These are phyloP conservation scores for Halcyon senegalensis DNA, from an alignment of 2,113 vertebrate genomes.

Conservation along the genomic window DNA sequence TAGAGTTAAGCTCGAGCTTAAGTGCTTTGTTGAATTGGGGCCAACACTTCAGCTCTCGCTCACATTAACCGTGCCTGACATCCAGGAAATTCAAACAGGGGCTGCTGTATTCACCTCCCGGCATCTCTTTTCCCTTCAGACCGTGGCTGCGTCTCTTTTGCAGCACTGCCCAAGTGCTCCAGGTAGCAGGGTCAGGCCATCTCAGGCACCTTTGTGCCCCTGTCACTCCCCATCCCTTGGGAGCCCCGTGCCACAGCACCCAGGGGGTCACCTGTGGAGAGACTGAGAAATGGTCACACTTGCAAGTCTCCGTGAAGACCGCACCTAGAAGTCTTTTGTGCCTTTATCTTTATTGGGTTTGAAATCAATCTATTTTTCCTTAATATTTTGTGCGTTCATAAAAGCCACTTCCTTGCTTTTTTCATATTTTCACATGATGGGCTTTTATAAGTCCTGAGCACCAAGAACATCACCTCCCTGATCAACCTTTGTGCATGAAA, in stretches of 20 bases:
- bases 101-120: background rate
- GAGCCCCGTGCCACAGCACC: accelerated
- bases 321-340: background rate
- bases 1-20: slow-evolving; percentile 67
- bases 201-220: accelerated
- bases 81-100: slow-evolving; percentile 38
- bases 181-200: background rate
- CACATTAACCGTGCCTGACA: slow-evolving; percentile 44
- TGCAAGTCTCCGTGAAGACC: background rate
- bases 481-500: background rate
- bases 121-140: background rate
- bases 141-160: background rate
- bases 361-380: background rate
- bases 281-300: accelerated
- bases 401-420: background rate
- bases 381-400: background rate
- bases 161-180: accelerated
- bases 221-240: background rate
- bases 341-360: background rate
- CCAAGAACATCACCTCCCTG: background rate
- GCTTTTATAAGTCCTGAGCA: background rate
- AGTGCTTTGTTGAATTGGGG: slow-evolving; percentile 64
- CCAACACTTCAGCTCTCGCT: slow-evolving; percentile 49
- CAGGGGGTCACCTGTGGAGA: background rate
- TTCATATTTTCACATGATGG: background rate